These are phyloP conservation scores for Protobothrops flavoviridis DNA, from an alignment of 2,113 vertebrate genomes.

Conservation along the genomic window DNA sequence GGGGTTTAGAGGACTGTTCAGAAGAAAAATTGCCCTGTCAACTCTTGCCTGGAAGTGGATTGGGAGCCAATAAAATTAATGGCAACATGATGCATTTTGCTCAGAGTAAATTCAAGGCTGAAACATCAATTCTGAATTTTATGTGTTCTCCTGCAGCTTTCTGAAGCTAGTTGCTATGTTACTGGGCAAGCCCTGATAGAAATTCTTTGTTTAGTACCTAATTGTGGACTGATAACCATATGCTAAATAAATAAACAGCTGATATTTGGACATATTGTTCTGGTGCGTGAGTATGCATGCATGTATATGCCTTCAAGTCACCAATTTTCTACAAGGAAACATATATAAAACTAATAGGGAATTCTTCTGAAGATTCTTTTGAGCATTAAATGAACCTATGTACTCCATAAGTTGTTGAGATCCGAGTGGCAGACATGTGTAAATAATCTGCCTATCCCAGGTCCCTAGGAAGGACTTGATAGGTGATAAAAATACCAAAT, in stretches of 20 bases:
- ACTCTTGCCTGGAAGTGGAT: background rate
- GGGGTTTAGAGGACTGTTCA: background rate
- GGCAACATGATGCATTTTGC: background rate
- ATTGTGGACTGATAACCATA: background rate
- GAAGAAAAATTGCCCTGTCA: background rate
- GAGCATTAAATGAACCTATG: background rate
- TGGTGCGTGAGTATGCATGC: background rate
- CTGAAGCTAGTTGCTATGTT: background rate
- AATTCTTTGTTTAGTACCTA: background rate
- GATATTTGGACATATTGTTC: too few relatives aligned
- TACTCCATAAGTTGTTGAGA: background rate
- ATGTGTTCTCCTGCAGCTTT: background rate
- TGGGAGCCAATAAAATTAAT: background rate
- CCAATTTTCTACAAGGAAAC: background rate
- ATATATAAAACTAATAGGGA: background rate
- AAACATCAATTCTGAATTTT: too few relatives aligned
- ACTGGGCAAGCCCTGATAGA: background rate
- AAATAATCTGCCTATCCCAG: background rate
- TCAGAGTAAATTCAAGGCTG: background rate
- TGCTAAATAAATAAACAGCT: too few relatives aligned
- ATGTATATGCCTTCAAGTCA: background rate
- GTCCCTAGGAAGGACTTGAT: background rate
- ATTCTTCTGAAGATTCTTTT: background rate
- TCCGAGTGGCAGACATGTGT: background rate
- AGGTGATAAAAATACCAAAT: background rate